A percentile compares a stretch with the other conserved stretches of the same genome.
These are phyloP conservation scores for Aspidiotus destructor DNA, from an alignment of 2,888 invertebrate genomes.

Conservation along the genomic window DNA sequence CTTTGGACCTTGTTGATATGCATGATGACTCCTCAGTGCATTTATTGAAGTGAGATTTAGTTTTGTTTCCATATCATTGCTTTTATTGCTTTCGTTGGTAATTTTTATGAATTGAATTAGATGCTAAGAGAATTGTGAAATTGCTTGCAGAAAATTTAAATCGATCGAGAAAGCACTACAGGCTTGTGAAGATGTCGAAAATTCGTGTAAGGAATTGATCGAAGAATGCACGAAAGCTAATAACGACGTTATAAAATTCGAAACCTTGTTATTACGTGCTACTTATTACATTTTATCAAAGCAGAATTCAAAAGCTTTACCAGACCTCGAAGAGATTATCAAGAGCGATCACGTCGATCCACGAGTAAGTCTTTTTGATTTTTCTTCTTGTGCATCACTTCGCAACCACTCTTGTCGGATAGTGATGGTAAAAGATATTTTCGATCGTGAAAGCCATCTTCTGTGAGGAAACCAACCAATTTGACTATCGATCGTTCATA, in stretches of 20 bases:
- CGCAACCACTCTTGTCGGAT: neutral
- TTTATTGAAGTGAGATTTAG: constrained; percentile 18
- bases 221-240: constrained; percentile 14
- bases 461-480: too few species aligned
- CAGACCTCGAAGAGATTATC: constrained; percentile 61
- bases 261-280: constrained; percentile 54
- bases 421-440: neutral
- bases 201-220: constrained; percentile 15
- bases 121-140: too few species aligned
- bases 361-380: constrained; percentile 41
- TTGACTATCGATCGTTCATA: neutral
- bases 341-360: constrained; percentile 52
- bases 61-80: neutral
- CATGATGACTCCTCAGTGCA: constrained; percentile 7
- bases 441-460: neutral
- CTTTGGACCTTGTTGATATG: constrained; percentile 42
- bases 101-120: too few species aligned
- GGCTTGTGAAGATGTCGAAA: constrained; percentile 14
- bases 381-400: neutral
- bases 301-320: constrained; percentile 59
- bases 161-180: constrained; percentile 14
- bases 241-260: constrained; percentile 22
- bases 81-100: neutral
- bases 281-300: constrained; percentile 74
- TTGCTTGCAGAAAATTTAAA: constrained; percentile 12